These are phyloP conservation scores for Dermolepida albohirtum DNA, from an alignment of 2,888 invertebrate genomes.

Conservation along the genomic window DNA sequence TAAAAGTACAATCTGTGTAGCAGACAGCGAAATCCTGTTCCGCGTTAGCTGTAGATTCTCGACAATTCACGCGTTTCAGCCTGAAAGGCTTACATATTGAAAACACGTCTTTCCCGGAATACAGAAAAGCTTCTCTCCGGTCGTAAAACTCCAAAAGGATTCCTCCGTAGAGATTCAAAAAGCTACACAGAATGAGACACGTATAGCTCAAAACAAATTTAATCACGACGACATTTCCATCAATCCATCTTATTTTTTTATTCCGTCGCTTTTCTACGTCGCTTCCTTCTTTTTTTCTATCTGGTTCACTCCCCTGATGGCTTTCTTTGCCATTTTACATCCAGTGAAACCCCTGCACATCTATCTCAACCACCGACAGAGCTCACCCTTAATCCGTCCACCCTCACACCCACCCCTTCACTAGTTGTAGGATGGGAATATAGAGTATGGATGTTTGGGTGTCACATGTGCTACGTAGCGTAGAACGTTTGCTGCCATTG, in stretches of 20 bases:
- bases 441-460: conserved; percentile 55
- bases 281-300: conserved; percentile 53
- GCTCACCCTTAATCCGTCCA: conserved; percentile 27
- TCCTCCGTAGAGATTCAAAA: conserved; percentile 51
- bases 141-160: conserved; percentile 53
- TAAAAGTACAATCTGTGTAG: conserved; percentile 51
- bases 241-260: conserved; percentile 64
- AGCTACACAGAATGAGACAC: conserved; percentile 59
- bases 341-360: conserved; percentile 54
- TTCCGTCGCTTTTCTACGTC: conserved; percentile 44
- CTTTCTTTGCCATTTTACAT: conserved; percentile 64
- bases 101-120: conserved; percentile 54
- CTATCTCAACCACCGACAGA: conserved; percentile 46
- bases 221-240: conserved; percentile 65
- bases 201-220: conserved; percentile 65
- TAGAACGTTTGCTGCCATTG: conserved; percentile 59
- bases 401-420: conserved; percentile 40
- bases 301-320: conserved; percentile 62
- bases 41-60: conserved; percentile 6
- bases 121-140: conserved; percentile 48
- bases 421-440: conserved; percentile 46
- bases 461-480: conserved; percentile 53
- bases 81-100: conserved; percentile 57
- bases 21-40: background rate
- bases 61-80: conserved; percentile 47